Evolutionary conservation across 2,888 invertebrate genomes (phyloP), one percentile per base, ranked within the genome.

Genomic region (Acleris cristana): DNA sequence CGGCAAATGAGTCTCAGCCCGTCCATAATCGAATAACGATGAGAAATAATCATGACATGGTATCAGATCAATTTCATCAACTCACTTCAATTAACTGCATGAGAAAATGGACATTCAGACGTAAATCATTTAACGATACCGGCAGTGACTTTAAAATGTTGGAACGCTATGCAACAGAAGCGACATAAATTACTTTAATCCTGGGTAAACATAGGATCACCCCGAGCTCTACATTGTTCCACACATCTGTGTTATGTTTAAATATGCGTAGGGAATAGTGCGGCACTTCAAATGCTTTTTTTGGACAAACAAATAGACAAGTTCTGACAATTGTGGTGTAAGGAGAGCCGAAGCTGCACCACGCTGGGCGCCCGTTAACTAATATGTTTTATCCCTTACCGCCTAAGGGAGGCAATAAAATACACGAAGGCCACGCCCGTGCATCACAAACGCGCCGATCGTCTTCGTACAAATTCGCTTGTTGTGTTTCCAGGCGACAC

Each of bases 401-500:
- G 83, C 83, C 84, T 81, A 85, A 84, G 82, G 81, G 76, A 78
- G 79, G 82, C 79, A 82, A 83, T 88, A 88, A 88, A 87, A 88
- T 34, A 84, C 80, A 84, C 76, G 79, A 83, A 79, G 74, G 78
- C 85, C 84, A 83, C 86, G 81, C 86, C 85, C 79, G 76, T 80
- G 78, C 75, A 77, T 78, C 79, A 77, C 80, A 84, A 83, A 84
- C 82, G 80, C 82, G 85, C 83, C 83, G 85, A 83, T 82, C 78
- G 76, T 76, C 76, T 76, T 72, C 74, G 75, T 78, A 80, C 79
- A 73, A 85, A 83, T 82, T 82, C 73, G 80, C 82, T 81, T 81
- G 82, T 84, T 85, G 84, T 87, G 78, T 86, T 85, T 87, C 80
- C 81, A 86, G 78, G 83, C 79, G 84, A 88, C 88, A 86, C 84